A percentile compares a stretch with the other conserved stretches of the same genome.
These are phyloP conservation scores for Aphidius ervi DNA, from an alignment of 1,140 invertebrate species.

Conservation along the genomic window DNA sequence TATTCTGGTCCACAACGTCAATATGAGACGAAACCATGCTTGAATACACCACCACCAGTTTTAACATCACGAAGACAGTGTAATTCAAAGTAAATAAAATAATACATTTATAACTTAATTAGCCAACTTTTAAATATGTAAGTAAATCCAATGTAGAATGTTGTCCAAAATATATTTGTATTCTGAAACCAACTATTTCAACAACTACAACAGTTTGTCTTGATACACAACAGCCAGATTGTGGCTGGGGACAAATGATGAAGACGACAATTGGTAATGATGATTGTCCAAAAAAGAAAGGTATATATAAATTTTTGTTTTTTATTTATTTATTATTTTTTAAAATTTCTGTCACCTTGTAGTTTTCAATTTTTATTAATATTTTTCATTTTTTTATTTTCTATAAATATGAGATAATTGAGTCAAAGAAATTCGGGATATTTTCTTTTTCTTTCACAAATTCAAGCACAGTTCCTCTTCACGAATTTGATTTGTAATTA, in stretches of 20 bases:
- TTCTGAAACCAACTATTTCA: slow-evolving; percentile 55
- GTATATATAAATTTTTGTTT: too few relatives aligned
- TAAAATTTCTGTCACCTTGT: too few relatives aligned
- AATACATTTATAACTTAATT: slow-evolving; percentile 8
- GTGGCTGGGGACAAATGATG: slow-evolving; percentile 65
- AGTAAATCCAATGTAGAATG: slow-evolving; percentile 56
- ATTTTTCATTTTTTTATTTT: too few relatives aligned
- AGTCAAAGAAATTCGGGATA: too few relatives aligned
- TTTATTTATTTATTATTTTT: too few relatives aligned
- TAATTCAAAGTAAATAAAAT: slow-evolving; percentile 59
- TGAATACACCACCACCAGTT: slow-evolving; percentile 61
- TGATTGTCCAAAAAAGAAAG: slow-evolving; percentile 57
- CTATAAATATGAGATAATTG: too few relatives aligned
- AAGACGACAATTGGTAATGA: slow-evolving; percentile 59
- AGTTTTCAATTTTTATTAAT: too few relatives aligned
- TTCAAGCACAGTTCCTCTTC: too few relatives aligned
- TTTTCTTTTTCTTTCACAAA: too few relatives aligned
- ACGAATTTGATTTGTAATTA: too few relatives aligned
- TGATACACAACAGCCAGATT: slow-evolving; percentile 61
- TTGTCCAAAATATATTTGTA: slow-evolving; percentile 66
- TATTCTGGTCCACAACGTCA: slow-evolving; percentile 74
- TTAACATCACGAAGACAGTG: slow-evolving; percentile 63
- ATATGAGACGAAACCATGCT: slow-evolving; percentile 66
- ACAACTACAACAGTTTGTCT: slow-evolving; percentile 55
- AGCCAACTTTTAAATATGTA: too few relatives aligned